Evolutionary conservation across 2,797 vertebrate species (phyloP), one percentile per base, ranked within the genome.

Genomic region (Cuculus canorus): DNA sequence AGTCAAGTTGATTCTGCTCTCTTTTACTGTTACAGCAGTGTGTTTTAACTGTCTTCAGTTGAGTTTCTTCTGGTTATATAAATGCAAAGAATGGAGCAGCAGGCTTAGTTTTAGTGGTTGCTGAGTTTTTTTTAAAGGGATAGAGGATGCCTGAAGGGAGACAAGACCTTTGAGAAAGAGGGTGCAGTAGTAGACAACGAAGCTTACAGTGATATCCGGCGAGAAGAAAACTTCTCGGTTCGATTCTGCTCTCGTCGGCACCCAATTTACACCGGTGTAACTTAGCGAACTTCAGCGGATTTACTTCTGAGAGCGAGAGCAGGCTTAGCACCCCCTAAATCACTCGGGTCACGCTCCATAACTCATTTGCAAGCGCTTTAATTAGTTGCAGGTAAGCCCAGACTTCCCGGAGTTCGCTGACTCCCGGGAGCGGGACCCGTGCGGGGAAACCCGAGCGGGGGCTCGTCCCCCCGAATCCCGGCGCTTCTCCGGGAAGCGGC

Each of bases 341-440:
- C 85, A 27, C 41, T 81, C 28, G 18, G 30, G n/a, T 81, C 72
- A 23, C n/a, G 86, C 78, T 86, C 70, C 82, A 13, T 72, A 86
- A 86, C 86, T 96, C 80, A 82, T 93, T 91, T 52, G 86, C 75
- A 39, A 94, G 80, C 88, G 95, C 87, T 96, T 78, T 94, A 61
- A 95, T 69, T 39, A 95, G 84, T 32, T 24, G 86, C 85, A 96
- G 94, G 95, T 95, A 95, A 94, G 54, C 61, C 60, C 95, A 53
- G 96, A 33, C 90, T 80, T 77, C 91, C 75, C 65, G 86, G 82
- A 72, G 59, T 63, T 87, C 4, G 52, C 86, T 35, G 88, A n/a
- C 66, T 87, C 65, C 72, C 53, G 27, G 64, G 63, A 21, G 23
- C 61, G 12, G 50, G 48, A 37, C 18, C 1, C 2, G 75, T 15